phyloP scores from a whole-genome alignment of 2,888 invertebrate species.

The Syritta pipiens region DNA sequence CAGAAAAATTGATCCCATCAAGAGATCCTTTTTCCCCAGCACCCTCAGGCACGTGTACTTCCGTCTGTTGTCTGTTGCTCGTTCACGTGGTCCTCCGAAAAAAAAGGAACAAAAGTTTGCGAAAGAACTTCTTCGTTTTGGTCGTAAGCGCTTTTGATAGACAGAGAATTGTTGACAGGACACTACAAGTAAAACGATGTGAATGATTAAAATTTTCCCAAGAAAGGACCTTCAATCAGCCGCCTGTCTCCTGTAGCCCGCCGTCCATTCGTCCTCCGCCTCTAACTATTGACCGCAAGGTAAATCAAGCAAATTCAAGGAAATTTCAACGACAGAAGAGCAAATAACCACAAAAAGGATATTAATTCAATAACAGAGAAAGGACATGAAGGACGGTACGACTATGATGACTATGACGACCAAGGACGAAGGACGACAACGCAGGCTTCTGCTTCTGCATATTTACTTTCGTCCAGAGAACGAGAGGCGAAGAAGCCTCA shows the following conservation, averaged over 20 bases:
- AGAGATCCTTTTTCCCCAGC: too few species aligned
- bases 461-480: neutral
- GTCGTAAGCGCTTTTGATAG: neutral
- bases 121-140: neutral
- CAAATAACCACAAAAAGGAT: conserved; percentile 57
- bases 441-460: conserved; percentile 2
- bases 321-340: conserved; percentile 23
- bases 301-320: conserved; percentile 33
- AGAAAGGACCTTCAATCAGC: neutral
- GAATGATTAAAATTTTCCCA: conserved; percentile 25
- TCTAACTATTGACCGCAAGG: conserved; percentile 39
- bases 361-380: conserved; percentile 38
- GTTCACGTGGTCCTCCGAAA: too few species aligned
- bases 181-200: neutral
- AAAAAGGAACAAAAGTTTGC: neutral
- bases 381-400: neutral
- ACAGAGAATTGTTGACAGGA: conserved; percentile 8
- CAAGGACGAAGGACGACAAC: neutral
- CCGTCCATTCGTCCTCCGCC: too few species aligned
- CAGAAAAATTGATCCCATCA: conserved; percentile 6
- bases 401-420: neutral
- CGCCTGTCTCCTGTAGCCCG: neutral
- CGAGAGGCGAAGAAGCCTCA: conserved; percentile 1
- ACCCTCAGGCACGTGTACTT: conserved; percentile 42
- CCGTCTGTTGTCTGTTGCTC: neutral